Base-by-base conservation (phyloP, 2,113 vertebrate species). In the Pitta sordida region DNA sequence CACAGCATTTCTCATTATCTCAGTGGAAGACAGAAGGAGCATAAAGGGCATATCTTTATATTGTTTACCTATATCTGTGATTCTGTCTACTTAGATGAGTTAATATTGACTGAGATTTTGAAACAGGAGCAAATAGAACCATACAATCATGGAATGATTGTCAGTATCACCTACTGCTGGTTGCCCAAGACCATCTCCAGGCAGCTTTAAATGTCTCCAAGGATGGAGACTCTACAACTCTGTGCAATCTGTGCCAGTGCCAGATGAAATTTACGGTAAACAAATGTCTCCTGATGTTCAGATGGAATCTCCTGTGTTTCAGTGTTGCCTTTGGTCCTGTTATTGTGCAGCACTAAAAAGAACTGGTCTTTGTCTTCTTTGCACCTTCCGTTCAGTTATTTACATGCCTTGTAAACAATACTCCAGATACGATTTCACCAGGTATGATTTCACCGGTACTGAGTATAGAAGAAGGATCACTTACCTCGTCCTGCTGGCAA, bases 401-500 rank as follows among this genome's bases (percentile, higher is more conserved):
- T 58, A 18, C 27, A 15, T 8, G n/a, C 10, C 7, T 24, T 39
- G 27, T 2, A 44, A 80, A 24, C 17, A 34, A 30, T 9, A 27
- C 9, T 58, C 23, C 26, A 53, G 30, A 7, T 14, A 7, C 44
- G 52, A 11, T 53, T 68, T 51, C 75, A 67, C 5, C 10, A 53
- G 30, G 9, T 14, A 7, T 51, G 52, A 11, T 53, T 68, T 51
- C 75, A 67, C 5, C 10, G 24, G 8, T 56, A n/a, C 12, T 52
- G 19, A 73, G 30, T 10, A 37, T 1, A 71, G 5, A 10, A 13
- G 16, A 81, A 58, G 10, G 41, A 52, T 62, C 24, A 39, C 4
- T 29, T 29, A 15, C 23, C 9, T 75, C 0, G 0, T 15, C 24
- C 46, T 71, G 13, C 24, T 81, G 32, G 9, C 29, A 65, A 26